phyloP scores from a whole-genome alignment of 1,140 invertebrate species.

The Tribolium madens region DNA sequence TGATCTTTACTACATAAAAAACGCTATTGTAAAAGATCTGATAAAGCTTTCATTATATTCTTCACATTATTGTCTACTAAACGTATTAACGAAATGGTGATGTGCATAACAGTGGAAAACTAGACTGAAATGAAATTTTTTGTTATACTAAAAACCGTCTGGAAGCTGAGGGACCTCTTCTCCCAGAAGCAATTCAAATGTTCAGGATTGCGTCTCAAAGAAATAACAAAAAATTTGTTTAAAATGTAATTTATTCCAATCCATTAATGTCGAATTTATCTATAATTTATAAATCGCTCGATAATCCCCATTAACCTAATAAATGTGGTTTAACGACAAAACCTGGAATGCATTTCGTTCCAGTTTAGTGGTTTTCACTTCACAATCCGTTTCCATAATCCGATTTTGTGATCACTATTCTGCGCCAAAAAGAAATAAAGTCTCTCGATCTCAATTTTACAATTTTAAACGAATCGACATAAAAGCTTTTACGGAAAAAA shows the following conservation, averaged over 20 bases:
- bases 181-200: slow-evolving; percentile 16
- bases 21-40: neutral
- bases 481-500: slow-evolving; percentile 7
- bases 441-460: neutral
- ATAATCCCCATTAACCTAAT: neutral
- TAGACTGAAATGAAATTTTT: neutral
- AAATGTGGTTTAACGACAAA: neutral
- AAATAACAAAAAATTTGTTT: no score
- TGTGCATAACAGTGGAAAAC: no score
- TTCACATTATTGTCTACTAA: no score
- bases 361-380: neutral
- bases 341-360: neutral
- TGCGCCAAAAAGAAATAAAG: neutral
- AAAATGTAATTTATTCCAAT: no score
- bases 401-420: neutral
- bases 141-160: neutral
- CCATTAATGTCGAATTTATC: neutral
- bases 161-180: neutral
- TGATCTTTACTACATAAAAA: neutral
- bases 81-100: no score
- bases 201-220: neutral
- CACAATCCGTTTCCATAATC: neutral
- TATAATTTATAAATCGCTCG: neutral
- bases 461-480: slow-evolving; percentile 7
- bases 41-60: neutral